Conservation (phyloP, 2,113 vertebrate genomes). For the Scatophagus argus region DNA sequence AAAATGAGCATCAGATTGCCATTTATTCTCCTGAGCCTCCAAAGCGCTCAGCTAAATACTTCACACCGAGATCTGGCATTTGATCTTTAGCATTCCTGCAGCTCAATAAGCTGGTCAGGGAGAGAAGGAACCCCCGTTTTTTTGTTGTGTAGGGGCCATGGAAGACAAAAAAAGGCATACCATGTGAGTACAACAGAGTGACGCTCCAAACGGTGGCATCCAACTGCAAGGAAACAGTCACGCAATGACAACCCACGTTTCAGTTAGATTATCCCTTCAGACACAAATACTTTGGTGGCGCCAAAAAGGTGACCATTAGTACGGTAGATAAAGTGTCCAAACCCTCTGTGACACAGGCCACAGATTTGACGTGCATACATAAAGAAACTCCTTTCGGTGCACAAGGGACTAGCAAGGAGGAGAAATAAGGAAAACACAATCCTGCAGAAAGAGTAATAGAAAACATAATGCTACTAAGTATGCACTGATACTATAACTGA, state of each 20-base stretch:
- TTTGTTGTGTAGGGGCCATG: constrained; percentile 20
- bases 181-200: constrained; percentile 36
- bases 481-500: background rate
- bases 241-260: constrained; percentile 15
- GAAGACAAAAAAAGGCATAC: constrained; percentile 21
- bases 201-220: constrained; percentile 12
- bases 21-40: constrained; percentile 48
- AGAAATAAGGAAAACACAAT: background rate
- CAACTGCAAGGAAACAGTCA: constrained; percentile 4
- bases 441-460: background rate
- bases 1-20: constrained; percentile 25
- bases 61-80: constrained; percentile 29
- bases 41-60: constrained; percentile 55
- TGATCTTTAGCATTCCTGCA: constrained; percentile 57
- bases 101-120: constrained; percentile 50
- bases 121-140: constrained; percentile 61
- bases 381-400: background rate
- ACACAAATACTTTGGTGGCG: background rate
- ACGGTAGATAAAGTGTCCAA: background rate
- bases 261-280: background rate
- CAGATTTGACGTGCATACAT: background rate
- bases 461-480: background rate
- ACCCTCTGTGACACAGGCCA: rapidly evolving
- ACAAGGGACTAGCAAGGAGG: background rate
- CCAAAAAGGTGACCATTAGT: background rate